Evolutionary conservation across 2,797 vertebrate genomes (phyloP), one percentile per base, ranked within the genome.

Genomic region (Acanthiza pusilla): DNA sequence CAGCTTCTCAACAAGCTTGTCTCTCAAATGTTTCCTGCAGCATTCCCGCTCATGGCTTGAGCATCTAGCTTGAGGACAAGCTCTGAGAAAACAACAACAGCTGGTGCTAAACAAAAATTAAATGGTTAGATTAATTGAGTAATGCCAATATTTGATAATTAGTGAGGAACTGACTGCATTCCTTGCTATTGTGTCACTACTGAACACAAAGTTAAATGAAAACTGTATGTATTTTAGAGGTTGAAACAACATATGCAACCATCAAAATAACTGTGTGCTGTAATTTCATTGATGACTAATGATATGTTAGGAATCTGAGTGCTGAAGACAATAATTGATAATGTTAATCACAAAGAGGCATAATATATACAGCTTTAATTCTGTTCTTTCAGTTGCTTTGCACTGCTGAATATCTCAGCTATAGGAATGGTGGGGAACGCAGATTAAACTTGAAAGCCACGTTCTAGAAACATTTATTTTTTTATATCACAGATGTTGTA

Each of bases 31-130:
- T 83, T 96, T 95, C 76, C 57, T 92, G 36, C 77, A 80, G 73
- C 89, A 91, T 84, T 91, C 60, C 38, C 0, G 1, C 55, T 95
- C 32, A 9, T 43, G n/a, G 45, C 73, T 91, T 86, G 63, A 89
- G 45, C 76, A 58, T 78, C 81, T 85, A 91, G 72, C 43, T 87
- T 82, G 90, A 92, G 88, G 63, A 91, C 94, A 42, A 65, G 57
- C 91, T 96, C n/a, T 82, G 43, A 75, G 40, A 67, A 92, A 95
- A 91, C 74, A 92, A 15, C 43, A 97, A 61, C 93, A 96, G 86
- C 92, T 91, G 78, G 29, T 93, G n/a, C 34, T 45, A 96, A 86
- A 42, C 45, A 89, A 76, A 91, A 95, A 62, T 20, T 67, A 88
- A 90, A 86, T 78, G 3, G 55, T 25, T 91, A 75, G 47, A 90